Base-by-base conservation (phyloP, 2,888 invertebrate genomes). In the Heliconius charithonia region DNA sequence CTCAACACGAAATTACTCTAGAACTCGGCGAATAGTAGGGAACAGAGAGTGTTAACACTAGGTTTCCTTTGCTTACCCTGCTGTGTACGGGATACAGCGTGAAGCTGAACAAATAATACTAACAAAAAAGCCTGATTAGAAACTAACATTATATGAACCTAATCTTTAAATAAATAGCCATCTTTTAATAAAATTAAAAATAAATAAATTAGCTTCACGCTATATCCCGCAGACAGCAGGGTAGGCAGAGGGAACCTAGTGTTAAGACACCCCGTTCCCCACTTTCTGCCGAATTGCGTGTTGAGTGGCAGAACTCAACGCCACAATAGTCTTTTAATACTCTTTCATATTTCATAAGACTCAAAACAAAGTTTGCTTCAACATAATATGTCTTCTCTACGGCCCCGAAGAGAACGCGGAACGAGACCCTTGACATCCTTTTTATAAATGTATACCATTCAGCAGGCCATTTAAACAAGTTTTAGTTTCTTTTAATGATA, bases 391-490 rank as follows among this genome's bases (percentile, higher is more conserved):
- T 45, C 74, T 65, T 74, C 65, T 63, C 22, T 27, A 74, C 74
- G 65, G 63, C 63, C 19, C 65, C 63, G 63, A 62, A 74, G 74
- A 74, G 74, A 32, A 63, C 74, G 63, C 41, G 22, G 45, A 63
- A 73, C 41, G 73, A 45, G 74, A 37, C 63, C 74, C 74, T 74
- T 74, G 74, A 74, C 63, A 74, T 72, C 41, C 45, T 74, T 74
- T 74, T 74, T 65, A 63, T 74, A 41, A 65, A 74, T 63, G 63
- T 74, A 45, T n/a, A 74, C 29, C 74, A 9, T 74, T 65, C 74
- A 41, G 45, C 29, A 27, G 25, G 22, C 62, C 74, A 45, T 74
- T 72, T 72, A 59, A 27, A 63, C 41, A 12, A 65, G 65, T 29
- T 74, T 74, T 22, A 63, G 22, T 29, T 41, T 65, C 41, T 74